These are phyloP conservation scores for Coregonus suidteri DNA, from an alignment of 2,797 vertebrate genomes.

Conservation along the genomic window DNA sequence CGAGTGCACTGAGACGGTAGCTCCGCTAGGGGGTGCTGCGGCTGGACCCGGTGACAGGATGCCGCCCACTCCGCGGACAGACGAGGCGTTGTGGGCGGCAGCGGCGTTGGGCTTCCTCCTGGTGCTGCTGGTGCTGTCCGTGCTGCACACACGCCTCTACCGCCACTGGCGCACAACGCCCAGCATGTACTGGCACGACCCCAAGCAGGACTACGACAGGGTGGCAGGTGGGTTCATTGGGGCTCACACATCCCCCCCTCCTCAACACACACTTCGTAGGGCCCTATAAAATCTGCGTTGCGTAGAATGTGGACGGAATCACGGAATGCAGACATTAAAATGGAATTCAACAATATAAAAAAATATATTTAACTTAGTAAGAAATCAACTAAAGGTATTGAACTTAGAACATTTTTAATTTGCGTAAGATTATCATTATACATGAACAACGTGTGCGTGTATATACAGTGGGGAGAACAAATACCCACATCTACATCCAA, in stretches of 20 bases:
- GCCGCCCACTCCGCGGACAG: constrained; percentile 72
- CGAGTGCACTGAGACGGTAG: constrained; percentile 10
- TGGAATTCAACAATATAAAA: no score
- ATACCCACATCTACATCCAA: no score
- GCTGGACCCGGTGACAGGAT: constrained; percentile 4
- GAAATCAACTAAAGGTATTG: no score
- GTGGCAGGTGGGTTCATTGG: constrained; percentile 79
- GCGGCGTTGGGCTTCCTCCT: constrained; percentile 86
- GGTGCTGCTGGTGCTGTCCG: constrained; percentile 80
- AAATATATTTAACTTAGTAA: no score
- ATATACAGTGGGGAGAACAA: no score
- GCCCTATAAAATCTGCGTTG: no score
- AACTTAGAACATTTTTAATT: no score
- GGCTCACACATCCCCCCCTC: neutral
- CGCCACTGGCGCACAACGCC: constrained; percentile 80
- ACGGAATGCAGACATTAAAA: no score
- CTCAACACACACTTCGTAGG: neutral
- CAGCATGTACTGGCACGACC: constrained; percentile 84
- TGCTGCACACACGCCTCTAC: constrained; percentile 87
- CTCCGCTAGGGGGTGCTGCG: neutral
- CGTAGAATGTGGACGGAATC: no score
- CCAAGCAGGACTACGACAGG: constrained; percentile 78
- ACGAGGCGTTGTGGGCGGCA: constrained; percentile 88
- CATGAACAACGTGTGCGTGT: no score
- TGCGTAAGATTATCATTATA: no score